Conservation (phyloP, 2,113 vertebrate species). For the Vidua chalybeata region DNA sequence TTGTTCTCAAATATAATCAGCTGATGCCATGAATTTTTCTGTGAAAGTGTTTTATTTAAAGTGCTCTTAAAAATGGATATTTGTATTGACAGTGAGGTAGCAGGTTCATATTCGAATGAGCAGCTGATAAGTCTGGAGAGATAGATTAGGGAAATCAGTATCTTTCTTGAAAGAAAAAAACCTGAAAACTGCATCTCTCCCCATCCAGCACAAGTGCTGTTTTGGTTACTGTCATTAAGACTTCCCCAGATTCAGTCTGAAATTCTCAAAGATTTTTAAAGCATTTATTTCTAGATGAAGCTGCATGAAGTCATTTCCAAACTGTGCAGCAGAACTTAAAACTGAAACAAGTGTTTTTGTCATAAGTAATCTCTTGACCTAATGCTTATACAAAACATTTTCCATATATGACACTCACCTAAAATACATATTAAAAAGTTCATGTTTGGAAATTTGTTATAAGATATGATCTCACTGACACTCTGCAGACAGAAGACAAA, state of each 20-base stretch:
- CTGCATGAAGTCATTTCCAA: slow-evolving; percentile 41
- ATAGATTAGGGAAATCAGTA: background rate
- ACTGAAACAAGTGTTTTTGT: slow-evolving; percentile 46
- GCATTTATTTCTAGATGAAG: slow-evolving; percentile 9
- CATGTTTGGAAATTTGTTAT: background rate
- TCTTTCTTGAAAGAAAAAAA: background rate
- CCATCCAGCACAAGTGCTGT: background rate
- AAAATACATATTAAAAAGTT: background rate
- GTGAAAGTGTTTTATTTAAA: background rate
- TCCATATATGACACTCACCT: background rate
- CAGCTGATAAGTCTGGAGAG: background rate
- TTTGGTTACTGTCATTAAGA: background rate
- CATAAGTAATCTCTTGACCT: slow-evolving; percentile 15
- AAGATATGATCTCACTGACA: background rate
- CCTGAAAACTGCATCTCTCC: background rate
- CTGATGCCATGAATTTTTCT: background rate
- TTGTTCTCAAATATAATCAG: background rate
- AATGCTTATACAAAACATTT: slow-evolving; percentile 34
- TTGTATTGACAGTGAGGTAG: background rate
- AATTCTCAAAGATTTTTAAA: background rate
- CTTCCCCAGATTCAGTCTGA: background rate
- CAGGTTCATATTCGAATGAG: background rate
- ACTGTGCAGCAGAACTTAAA: background rate
- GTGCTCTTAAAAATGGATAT: background rate
- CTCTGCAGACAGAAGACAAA: background rate